phyloP scores from a whole-genome alignment of 92 coral and sea anemone genomes.

The Epizoanthus illoricatus region DNA sequence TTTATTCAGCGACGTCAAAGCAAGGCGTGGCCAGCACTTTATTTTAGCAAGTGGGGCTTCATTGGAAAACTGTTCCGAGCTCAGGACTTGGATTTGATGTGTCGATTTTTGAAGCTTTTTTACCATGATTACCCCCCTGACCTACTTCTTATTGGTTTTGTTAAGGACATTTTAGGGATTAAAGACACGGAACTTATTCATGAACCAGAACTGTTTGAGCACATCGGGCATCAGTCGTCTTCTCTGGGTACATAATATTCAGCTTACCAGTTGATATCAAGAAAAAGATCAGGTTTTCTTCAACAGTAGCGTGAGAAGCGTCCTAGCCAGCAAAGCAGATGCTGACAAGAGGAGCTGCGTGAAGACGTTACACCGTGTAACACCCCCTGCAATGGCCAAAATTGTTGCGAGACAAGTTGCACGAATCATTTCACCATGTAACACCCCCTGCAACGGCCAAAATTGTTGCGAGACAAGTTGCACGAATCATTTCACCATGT shows the following conservation, averaged over 20 bases:
- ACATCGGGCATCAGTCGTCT: constrained; percentile 89
- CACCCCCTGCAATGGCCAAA: no score
- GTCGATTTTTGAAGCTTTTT: constrained; percentile 62
- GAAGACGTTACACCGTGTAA: no score
- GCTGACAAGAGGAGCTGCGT: no score
- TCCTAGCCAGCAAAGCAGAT: no score
- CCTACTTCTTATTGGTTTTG: constrained; percentile 10
- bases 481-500: no score
- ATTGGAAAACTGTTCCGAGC: constrained; percentile 79
- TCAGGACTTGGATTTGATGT: constrained; percentile 59
- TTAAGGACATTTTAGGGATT: background rate
- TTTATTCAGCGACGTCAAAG: constrained; percentile 54
- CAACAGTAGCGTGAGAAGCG: no score
- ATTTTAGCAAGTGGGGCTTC: constrained; percentile 65
- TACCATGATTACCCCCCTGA: constrained; percentile 66
- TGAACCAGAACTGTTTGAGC: constrained; percentile 57
- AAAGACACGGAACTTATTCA: background rate
- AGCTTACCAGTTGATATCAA: no score
- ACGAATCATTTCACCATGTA: no score
- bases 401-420: no score
- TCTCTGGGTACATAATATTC: constrained; percentile 66
- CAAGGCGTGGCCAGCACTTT: constrained; percentile 54
- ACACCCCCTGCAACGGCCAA: no score
- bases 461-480: no score
- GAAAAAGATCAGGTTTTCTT: no score